Conservation (phyloP, 2,888 invertebrate genomes). For the Nymphalis urticae region DNA sequence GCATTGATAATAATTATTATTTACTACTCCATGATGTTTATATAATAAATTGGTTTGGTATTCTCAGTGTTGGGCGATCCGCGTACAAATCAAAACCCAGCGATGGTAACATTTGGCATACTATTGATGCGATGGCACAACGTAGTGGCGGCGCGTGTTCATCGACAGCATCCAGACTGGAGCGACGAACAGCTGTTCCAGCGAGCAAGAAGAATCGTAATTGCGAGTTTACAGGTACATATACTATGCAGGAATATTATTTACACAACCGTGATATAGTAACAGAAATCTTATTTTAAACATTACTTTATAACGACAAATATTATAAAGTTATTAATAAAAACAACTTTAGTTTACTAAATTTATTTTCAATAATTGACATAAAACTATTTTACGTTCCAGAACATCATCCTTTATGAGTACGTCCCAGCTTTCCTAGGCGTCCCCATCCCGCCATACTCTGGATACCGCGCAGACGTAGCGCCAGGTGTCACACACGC, state of each 20-base stretch:
- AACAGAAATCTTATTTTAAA: too few relatives aligned
- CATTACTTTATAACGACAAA: too few relatives aligned
- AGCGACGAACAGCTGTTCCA: conserved; percentile 97
- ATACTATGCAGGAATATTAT: background rate
- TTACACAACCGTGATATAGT: background rate
- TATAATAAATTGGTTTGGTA: too few relatives aligned
- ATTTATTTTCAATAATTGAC: background rate
- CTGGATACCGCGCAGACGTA: conserved; percentile 93
- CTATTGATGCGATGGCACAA: conserved; percentile 98
- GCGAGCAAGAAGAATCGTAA: conserved; percentile 92
- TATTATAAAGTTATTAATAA: too few relatives aligned
- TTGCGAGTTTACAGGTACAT: conserved; percentile 93
- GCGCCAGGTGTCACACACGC: conserved; percentile 98
- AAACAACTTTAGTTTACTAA: too few relatives aligned
- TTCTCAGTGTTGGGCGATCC: conserved; percentile 95
- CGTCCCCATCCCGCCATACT: conserved; percentile 84
- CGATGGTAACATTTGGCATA: conserved; percentile 94
- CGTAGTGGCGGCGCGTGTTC: conserved; percentile 90
- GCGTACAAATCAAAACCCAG: conserved; percentile 98
- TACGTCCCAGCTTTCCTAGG: conserved; percentile 96
- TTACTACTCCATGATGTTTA: too few relatives aligned
- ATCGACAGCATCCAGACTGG: conserved; percentile 91
- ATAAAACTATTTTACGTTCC: conserved; percentile 50
- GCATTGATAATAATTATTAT: too few relatives aligned
- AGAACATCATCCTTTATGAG: conserved; percentile 98